Conservation (phyloP, 2,113 vertebrate species). For the Lepisosteus oculatus region DNA sequence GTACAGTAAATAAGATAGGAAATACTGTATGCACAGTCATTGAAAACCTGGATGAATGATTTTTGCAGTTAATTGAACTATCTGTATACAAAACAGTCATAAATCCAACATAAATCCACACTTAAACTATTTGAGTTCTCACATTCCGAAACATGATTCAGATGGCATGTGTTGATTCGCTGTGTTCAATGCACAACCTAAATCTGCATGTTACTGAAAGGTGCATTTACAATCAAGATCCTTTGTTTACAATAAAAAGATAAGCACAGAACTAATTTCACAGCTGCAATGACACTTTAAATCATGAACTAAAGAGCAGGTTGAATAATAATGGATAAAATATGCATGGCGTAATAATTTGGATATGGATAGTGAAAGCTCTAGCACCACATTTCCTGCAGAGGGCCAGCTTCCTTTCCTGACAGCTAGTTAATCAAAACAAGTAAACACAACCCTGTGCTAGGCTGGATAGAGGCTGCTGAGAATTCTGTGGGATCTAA, state of each 20-base stretch:
- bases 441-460: background rate
- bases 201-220: background rate
- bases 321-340: background rate
- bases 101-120: conserved; percentile 8
- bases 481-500: too few relatives aligned
- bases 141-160: conserved; percentile 11
- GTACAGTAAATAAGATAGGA: background rate
- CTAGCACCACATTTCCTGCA: background rate
- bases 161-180: background rate
- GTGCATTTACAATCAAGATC: background rate
- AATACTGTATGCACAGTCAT: background rate
- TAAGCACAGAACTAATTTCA: background rate
- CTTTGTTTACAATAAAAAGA: background rate
- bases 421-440: background rate
- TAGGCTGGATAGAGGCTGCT: too few relatives aligned
- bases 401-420: background rate
- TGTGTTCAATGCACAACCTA: background rate
- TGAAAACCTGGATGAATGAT: conserved; percentile 5
- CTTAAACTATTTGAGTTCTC: conserved; percentile 9
- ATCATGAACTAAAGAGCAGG: background rate
- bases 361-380: background rate
- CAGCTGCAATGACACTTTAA: background rate
- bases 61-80: conserved; percentile 22
- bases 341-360: background rate
- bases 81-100: conserved; percentile 13